A percentile compares a stretch with the other conserved stretches of the same genome.
Conservation (phyloP, 1,140 invertebrate species). For the Drosophila suzukii region DNA sequence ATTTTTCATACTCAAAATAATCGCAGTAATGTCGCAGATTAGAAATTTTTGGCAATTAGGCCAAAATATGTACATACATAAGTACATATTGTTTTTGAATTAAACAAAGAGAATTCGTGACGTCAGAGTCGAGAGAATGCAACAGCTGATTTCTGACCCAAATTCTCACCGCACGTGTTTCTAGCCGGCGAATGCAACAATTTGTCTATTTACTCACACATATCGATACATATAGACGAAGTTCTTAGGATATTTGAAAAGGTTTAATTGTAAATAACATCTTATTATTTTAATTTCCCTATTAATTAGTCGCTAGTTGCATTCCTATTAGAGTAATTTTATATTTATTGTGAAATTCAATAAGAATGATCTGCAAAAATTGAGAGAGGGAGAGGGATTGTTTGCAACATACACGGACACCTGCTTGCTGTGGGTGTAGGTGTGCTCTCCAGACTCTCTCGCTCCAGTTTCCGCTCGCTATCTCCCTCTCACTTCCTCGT, state of each 20-base stretch:
- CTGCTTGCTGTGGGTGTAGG: conserved; percentile 12
- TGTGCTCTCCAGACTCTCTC: not conserved
- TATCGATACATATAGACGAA: not conserved
- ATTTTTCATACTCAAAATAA: too few species aligned
- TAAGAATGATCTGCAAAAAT: conserved; percentile 57
- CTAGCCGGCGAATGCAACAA: conserved; percentile 22
- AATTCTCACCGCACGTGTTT: conserved; percentile 37
- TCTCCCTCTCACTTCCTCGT: conserved; percentile 5
- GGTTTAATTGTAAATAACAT: not conserved
- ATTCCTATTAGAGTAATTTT: not conserved
- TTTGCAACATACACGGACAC: not conserved
- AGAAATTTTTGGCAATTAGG: not conserved
- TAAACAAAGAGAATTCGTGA: not conserved
- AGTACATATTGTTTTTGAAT: not conserved
- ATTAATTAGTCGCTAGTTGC: not conserved
- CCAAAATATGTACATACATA: not conserved
- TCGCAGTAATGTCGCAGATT: not conserved
- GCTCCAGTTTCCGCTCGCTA: conserved; percentile 3
- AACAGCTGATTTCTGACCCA: conserved; percentile 55
- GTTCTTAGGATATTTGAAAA: not conserved
- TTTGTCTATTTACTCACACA: not conserved
- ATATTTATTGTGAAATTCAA: conserved; percentile 73
- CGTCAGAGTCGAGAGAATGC: conserved; percentile 19
- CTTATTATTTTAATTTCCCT: not conserved
- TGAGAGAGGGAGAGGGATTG: conserved; percentile 18